Conservation (phyloP, 2,113 vertebrate species). For the Scomber scombrus region DNA sequence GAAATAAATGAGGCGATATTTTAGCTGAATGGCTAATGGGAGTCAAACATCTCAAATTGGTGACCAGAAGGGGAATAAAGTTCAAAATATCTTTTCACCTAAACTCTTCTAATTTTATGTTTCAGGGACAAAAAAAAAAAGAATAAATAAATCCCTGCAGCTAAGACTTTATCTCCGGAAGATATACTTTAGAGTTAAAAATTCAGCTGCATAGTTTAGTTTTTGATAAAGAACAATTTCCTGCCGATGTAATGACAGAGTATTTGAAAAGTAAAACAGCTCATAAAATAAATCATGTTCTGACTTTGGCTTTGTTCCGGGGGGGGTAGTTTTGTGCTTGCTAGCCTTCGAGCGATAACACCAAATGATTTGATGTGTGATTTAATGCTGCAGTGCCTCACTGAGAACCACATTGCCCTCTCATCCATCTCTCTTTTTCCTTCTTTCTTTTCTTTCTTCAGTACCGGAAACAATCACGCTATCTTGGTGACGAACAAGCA, state of each 20-base stretch:
- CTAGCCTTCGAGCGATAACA: slow-evolving; percentile 60
- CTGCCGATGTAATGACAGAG: slow-evolving; percentile 54
- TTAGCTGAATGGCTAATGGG: background rate
- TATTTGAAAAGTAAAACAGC: slow-evolving; percentile 37
- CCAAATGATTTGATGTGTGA: slow-evolving; percentile 70
- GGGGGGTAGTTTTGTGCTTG: slow-evolving; percentile 7
- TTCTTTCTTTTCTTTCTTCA: slow-evolving; percentile 29
- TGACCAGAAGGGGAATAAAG: background rate
- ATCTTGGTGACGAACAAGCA: slow-evolving; percentile 77
- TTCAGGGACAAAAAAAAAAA: background rate
- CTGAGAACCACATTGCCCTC: slow-evolving; percentile 58
- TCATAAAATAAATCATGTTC: slow-evolving; percentile 37
- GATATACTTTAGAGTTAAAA: slow-evolving; percentile 10
- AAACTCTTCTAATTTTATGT: background rate
- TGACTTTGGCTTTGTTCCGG: slow-evolving; percentile 39
- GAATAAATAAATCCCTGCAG: slow-evolving; percentile 3
- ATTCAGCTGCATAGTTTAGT: slow-evolving; percentile 20
- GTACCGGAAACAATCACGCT: slow-evolving; percentile 84
- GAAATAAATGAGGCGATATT: background rate
- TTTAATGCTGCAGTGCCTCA: slow-evolving; percentile 72
- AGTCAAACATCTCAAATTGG: background rate
- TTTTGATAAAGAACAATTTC: slow-evolving; percentile 72
- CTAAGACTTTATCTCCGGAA: slow-evolving; percentile 26
- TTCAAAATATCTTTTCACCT: background rate
- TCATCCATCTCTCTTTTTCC: slow-evolving; percentile 59